Evolutionary conservation across 2,888 invertebrate genomes (phyloP), one percentile per base, ranked within the genome.

Genomic region (Elmis aenea): DNA sequence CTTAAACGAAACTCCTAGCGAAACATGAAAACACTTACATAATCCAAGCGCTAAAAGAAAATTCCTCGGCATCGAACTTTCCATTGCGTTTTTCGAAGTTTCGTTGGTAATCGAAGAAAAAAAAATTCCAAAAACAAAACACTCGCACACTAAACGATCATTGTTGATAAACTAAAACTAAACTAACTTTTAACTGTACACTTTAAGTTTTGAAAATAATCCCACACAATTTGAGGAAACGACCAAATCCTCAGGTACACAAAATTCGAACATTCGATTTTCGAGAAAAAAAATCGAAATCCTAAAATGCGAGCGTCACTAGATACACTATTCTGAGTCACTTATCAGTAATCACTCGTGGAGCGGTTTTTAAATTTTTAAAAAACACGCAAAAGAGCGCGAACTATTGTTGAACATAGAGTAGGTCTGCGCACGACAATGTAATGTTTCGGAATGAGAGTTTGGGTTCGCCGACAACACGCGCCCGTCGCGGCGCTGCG

Each of bases 391-490:
- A 26, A 44, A 30, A 35, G 38, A 36, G 41, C 45, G 43, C 35
- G 45, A 45, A 37, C 15, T 26, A 32, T 15, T 13, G 8, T 8
- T 8, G 8, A 18, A 8, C 18, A 5, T 5, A 8, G 5, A 23
- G 26, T 15, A 25, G 28, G 38, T 45, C 42, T 38, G 29, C 33
- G 36, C 42, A 27, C 33, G 33, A 23, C 35, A 13, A 30, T 16
- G 33, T 29, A 16, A 33, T 24, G 37, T 42, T 31, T 35, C 44
- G 42, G 50, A 50, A 50, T 50, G 50, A 45, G 46, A 46, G 46
- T 31, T 41, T 42, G 43, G 45, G 34, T 48, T 41, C 46, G 42
- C 42, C 48, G 45, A 45, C 16, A 24, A 38, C 26, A 46, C 42
- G 46, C 48, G 45, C 39, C 48, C 48, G 46, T 31, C 33, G 34